Percentiles rank a stretch among this genome's conserved stretches.
These are phyloP conservation scores for Eupithecia tripunctaria DNA, from an alignment of 2,888 invertebrate species.

Conservation along the genomic window DNA sequence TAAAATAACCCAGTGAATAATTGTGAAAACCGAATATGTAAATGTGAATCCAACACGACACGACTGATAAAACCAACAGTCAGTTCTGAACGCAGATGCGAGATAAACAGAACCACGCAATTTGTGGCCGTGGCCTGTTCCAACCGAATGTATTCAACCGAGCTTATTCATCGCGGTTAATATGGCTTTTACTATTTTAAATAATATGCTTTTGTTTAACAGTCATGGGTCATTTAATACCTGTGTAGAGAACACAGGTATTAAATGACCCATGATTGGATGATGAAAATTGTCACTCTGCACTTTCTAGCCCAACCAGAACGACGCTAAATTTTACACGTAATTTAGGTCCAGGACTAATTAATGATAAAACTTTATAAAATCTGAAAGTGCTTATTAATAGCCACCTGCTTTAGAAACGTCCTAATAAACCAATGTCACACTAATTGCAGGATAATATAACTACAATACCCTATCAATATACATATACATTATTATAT, in stretches of 20 bases:
- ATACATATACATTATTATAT: no score
- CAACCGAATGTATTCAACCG: not conserved
- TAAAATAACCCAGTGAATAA: not conserved
- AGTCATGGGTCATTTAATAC: not conserved
- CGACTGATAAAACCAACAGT: constrained; percentile 4
- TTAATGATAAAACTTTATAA: not conserved
- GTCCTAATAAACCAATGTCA: not conserved
- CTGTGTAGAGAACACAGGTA: no score
- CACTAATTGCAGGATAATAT: no score
- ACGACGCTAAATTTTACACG: not conserved
- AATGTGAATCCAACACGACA: constrained; percentile 1
- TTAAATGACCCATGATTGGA: no score
- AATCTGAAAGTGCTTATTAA: not conserved
- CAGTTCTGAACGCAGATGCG: constrained; percentile 7
- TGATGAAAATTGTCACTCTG: not conserved
- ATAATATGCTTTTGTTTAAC: not conserved
- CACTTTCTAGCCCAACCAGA: not conserved
- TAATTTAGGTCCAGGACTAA: not conserved
- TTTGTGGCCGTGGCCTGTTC: not conserved
- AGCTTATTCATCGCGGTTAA: no score
- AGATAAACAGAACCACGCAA: constrained; percentile 16
- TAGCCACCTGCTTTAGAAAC: no score
- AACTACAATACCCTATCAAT: no score
- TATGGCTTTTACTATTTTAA: not conserved
- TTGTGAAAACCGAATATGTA: constrained; percentile 17